phyloP scores from a whole-genome alignment of 1,140 invertebrate genomes.

The Apis dorsata region DNA sequence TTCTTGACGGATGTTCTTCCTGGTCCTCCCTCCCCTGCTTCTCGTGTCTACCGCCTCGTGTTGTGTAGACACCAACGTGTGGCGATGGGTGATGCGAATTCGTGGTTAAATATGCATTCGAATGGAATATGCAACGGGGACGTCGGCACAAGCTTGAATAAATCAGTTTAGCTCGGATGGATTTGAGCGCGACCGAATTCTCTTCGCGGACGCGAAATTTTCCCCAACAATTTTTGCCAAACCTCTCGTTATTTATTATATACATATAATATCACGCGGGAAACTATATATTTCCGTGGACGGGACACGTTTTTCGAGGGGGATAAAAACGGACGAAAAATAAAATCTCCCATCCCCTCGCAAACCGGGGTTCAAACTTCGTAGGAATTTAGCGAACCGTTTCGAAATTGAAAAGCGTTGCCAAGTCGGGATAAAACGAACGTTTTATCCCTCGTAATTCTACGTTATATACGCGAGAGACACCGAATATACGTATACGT shows the following conservation, averaged over 20 bases:
- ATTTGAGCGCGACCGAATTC: background rate
- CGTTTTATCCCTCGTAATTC: background rate
- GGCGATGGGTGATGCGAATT: background rate
- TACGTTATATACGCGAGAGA: background rate
- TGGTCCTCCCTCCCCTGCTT: too few relatives aligned
- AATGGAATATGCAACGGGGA: conserved; percentile 31
- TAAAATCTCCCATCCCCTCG: background rate
- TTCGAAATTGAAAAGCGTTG: background rate
- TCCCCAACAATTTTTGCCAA: conserved; percentile 29
- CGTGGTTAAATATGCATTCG: conserved; percentile 35
- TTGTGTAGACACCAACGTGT: too few relatives aligned
- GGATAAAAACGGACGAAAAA: background rate
- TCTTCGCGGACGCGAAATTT: background rate
- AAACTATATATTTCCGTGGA: background rate
- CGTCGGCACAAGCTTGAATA: background rate
- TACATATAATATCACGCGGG: background rate
- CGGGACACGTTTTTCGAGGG: background rate
- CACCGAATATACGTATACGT: background rate
- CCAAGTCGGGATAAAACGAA: background rate
- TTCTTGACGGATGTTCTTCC: background rate
- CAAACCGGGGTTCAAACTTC: too few relatives aligned
- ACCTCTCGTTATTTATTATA: background rate
- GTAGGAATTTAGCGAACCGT: background rate
- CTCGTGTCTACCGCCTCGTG: too few relatives aligned
- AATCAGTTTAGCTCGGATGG: conserved; percentile 9